A percentile compares a stretch with the other conserved stretches of the same genome.
Conservation (phyloP, 2,797 vertebrate species). For the Caiman crocodilus region DNA sequence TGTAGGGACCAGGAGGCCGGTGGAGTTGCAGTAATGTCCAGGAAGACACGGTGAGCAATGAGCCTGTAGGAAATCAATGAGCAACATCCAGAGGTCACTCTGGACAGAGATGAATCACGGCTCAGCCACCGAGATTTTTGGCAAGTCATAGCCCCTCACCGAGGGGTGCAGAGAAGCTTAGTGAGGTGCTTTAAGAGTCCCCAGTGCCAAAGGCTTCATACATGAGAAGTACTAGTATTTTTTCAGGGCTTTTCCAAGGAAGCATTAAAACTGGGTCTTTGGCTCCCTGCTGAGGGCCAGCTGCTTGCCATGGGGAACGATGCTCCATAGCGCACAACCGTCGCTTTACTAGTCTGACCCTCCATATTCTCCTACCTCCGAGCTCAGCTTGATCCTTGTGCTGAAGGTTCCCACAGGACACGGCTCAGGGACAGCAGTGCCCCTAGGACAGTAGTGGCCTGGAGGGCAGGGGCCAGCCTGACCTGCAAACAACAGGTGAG, state of each 20-base stretch:
- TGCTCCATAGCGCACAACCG: not conserved
- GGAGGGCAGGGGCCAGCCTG: conserved; percentile 87
- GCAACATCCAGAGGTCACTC: not conserved
- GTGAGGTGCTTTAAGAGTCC: not conserved
- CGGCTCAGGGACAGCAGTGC: conserved; percentile 81
- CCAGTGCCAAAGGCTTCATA: not conserved
- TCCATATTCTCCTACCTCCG: conserved; percentile 77
- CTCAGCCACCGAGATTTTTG: not conserved
- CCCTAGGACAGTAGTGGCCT: conserved; percentile 88
- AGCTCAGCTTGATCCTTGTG: conserved; percentile 80
- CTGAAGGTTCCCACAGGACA: conserved; percentile 90
- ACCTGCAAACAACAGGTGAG: conserved; percentile 68
- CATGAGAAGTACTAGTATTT: not conserved
- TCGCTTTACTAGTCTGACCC: not conserved
- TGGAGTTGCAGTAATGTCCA: conserved; percentile 84
- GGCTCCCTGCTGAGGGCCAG: not conserved
- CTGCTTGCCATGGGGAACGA: not conserved
- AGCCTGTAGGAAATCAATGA: conserved; percentile 73
- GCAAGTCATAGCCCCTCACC: not conserved
- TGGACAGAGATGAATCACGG: not conserved
- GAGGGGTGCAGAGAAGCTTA: not conserved
- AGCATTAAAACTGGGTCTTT: not conserved
- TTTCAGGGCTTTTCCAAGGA: not conserved
- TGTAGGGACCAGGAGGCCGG: conserved; percentile 81
- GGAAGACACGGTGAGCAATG: conserved; percentile 84